These are phyloP conservation scores for Hyperoodon ampullatus DNA, from an alignment of 2,113 vertebrate genomes.

Conservation along the genomic window DNA sequence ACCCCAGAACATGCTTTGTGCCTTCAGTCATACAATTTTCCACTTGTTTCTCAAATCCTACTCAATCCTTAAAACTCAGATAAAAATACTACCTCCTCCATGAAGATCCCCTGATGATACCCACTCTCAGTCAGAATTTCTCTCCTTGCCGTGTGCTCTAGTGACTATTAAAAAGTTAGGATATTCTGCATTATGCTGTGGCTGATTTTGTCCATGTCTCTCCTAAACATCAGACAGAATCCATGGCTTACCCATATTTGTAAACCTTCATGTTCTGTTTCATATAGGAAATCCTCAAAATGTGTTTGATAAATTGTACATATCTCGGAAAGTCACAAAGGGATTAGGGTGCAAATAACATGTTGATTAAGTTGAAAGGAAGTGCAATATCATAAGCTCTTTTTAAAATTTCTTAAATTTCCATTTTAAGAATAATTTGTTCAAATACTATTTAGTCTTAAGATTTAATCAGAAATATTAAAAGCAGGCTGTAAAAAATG, in stretches of 20 bases:
- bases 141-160: background rate
- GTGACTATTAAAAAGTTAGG: background rate
- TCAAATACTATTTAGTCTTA: background rate
- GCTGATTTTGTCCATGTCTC: background rate
- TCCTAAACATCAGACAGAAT: background rate
- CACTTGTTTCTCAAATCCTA: background rate
- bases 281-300: slow-evolving; percentile 13
- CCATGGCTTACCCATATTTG: background rate
- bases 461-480: background rate
- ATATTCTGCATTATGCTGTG: background rate
- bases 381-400: background rate
- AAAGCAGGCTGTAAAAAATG: background rate
- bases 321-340: background rate
- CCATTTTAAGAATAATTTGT: slow-evolving; percentile 22
- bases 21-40: background rate
- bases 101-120: background rate
- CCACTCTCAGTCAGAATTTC: background rate
- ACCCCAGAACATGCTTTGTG: background rate
- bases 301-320: background rate
- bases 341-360: background rate
- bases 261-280: background rate
- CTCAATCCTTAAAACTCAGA: background rate
- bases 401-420: slow-evolving; percentile 17
- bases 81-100: background rate
- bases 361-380: background rate